Conservation (phyloP, 2,797 vertebrate species). For the Coilia nasus region DNA sequence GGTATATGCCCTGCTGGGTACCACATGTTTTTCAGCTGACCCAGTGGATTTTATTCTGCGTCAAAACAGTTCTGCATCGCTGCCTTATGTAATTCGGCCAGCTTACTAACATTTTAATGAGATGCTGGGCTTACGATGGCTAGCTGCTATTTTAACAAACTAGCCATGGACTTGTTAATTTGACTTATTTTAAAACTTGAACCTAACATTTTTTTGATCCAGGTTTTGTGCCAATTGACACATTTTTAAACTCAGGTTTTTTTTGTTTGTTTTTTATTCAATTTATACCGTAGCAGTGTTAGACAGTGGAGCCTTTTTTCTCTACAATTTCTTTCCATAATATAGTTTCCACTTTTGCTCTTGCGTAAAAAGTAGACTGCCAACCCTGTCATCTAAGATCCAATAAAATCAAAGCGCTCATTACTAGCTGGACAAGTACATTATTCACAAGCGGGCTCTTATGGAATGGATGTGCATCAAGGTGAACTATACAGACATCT, state of each 20-base stretch:
- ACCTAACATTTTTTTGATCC: neutral
- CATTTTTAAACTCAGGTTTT: slow-evolving; percentile 10
- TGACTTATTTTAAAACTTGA: neutral
- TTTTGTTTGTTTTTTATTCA: slow-evolving; percentile 51
- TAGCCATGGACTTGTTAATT: neutral
- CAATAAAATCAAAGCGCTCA: neutral
- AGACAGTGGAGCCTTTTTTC: slow-evolving; percentile 16
- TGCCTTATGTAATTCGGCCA: neutral
- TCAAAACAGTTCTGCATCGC: neutral
- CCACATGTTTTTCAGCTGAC: neutral
- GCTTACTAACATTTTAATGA: slow-evolving; percentile 4
- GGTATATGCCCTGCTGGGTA: neutral
- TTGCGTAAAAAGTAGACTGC: neutral
- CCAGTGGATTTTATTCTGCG: neutral
- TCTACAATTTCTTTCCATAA: slow-evolving; percentile 3
- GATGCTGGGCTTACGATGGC: neutral
- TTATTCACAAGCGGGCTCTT: neutral
- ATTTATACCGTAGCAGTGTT: slow-evolving; percentile 63
- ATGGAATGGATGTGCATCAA: neutral
- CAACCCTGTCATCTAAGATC: neutral
- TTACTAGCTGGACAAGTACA: neutral
- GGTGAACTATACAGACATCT: neutral
- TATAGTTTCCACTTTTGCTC: neutral
- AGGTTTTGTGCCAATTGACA: slow-evolving; percentile 1
- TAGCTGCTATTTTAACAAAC: neutral